Evolutionary conservation across 2,888 invertebrate genomes (phyloP).

Genomic region (Parnassius mnemosyne): DNA sequence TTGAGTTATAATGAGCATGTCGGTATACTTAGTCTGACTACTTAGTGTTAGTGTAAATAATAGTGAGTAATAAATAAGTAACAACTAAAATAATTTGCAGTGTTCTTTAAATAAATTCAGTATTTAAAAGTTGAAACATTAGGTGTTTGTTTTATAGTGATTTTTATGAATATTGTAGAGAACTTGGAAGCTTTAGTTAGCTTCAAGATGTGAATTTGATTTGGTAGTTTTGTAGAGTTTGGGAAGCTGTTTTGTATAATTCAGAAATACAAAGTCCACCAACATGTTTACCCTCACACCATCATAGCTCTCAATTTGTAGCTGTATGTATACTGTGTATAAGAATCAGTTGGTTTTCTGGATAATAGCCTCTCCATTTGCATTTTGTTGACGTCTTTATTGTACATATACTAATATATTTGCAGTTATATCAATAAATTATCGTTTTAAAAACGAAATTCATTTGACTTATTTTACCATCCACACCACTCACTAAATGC

Average conservation of each 20-base stretch:
- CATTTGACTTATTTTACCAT: conserved; percentile 2
- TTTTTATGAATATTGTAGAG: conserved; percentile 63
- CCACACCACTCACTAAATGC: neutral
- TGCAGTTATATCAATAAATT: conserved; percentile 78
- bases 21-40: conserved; percentile 67
- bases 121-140: conserved; percentile 68
- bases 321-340: conserved; percentile 37
- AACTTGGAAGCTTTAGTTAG: conserved; percentile 45
- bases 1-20: conserved; percentile 72
- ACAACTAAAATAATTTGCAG: conserved; percentile 56
- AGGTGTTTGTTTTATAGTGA: conserved; percentile 57
- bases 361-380: conserved; percentile 64
- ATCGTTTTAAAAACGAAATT: conserved; percentile 68
- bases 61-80: conserved; percentile 52
- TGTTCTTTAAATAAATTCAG: conserved; percentile 66
- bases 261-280: conserved; percentile 32
- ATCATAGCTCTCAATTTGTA: conserved; percentile 32
- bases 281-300: conserved; percentile 23
- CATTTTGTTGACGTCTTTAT: conserved; percentile 76
- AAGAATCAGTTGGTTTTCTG: conserved; percentile 37
- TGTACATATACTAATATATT: conserved; percentile 80
- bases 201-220: conserved; percentile 31
- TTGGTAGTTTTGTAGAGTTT: conserved; percentile 34
- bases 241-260: conserved; percentile 30
- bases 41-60: conserved; percentile 59